phyloP scores from a whole-genome alignment of 2,113 vertebrate genomes.

The Nettapus auritus region DNA sequence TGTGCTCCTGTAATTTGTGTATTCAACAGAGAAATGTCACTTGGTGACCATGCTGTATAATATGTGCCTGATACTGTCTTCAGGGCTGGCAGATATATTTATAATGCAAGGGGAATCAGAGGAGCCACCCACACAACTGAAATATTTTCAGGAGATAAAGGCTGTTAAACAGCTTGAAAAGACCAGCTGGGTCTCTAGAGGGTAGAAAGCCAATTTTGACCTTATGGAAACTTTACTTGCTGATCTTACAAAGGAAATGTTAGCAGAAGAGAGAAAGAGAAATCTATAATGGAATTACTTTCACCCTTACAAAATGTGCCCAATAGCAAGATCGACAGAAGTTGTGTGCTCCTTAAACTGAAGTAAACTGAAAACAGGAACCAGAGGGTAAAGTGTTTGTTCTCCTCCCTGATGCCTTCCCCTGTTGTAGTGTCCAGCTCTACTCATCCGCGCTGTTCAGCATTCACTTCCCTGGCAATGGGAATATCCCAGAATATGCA shows the following conservation, averaged over 20 bases:
- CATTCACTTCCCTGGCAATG: neutral
- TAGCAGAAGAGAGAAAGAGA: conserved; percentile 31
- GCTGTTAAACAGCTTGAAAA: conserved; percentile 62
- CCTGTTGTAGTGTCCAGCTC: neutral
- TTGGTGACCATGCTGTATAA: neutral
- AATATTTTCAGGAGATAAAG: conserved; percentile 53
- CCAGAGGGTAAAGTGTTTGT: neutral
- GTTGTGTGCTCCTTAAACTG: neutral
- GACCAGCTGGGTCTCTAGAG: conserved; percentile 41
- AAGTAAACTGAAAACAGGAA: neutral
- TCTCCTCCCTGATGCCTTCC: neutral
- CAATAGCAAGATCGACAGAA: neutral
- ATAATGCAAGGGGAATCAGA: conserved; percentile 32
- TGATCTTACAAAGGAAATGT: conserved; percentile 23
- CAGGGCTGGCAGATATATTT: conserved; percentile 6
- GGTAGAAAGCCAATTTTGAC: conserved; percentile 54
- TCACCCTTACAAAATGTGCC: neutral
- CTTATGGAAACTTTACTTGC: conserved; percentile 39
- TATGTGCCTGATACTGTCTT: neutral
- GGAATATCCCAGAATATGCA: neutral
- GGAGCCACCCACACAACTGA: neutral
- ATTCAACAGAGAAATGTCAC: neutral
- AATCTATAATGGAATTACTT: conserved; percentile 51
- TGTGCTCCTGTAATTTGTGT: neutral
- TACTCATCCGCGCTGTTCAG: neutral